These are phyloP conservation scores for fruit fly (Drosophila melanogaster) DNA, from an alignment of 1,140 invertebrate species.

Conservation along the genomic window DNA sequence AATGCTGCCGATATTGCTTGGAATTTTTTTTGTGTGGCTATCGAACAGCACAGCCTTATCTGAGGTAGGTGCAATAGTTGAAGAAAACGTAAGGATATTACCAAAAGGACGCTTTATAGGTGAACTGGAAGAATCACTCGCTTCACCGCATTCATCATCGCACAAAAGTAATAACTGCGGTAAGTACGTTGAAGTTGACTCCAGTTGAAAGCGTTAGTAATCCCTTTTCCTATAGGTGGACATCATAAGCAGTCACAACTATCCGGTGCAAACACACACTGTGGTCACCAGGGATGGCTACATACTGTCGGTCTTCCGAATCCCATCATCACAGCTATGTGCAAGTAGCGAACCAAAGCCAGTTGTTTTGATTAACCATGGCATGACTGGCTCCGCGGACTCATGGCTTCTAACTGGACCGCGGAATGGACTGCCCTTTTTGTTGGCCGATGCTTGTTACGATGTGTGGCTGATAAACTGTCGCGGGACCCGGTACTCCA, in stretches of 20 bases:
- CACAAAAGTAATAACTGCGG: not conserved
- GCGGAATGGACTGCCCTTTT: not conserved
- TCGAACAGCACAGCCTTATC: not conserved
- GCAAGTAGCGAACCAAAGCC: not conserved
- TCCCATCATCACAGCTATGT: not conserved
- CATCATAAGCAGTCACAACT: constrained; percentile 1
- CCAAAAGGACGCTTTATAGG: not conserved
- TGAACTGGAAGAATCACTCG: not conserved
- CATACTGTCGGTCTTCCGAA: not conserved
- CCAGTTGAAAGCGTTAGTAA: not conserved
- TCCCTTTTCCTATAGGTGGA: not conserved
- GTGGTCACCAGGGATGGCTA: not conserved
- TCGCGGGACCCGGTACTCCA: constrained; percentile 1
- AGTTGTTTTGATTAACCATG: not conserved
- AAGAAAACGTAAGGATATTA: not conserved
- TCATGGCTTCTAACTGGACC: not conserved
- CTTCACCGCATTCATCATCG: not conserved
- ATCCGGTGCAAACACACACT: not conserved
- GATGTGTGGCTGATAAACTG: not conserved
- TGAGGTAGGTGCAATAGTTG: not conserved
- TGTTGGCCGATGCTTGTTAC: constrained; percentile 1
- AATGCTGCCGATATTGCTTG: not conserved
- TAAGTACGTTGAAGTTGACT: not conserved
- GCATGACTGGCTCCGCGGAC: not conserved
- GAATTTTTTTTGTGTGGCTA: not conserved